A percentile compares a stretch with the other conserved stretches of the same genome.
Conservation (phyloP, 2,888 invertebrate species). For the Sarcophaga caerulescens region DNA sequence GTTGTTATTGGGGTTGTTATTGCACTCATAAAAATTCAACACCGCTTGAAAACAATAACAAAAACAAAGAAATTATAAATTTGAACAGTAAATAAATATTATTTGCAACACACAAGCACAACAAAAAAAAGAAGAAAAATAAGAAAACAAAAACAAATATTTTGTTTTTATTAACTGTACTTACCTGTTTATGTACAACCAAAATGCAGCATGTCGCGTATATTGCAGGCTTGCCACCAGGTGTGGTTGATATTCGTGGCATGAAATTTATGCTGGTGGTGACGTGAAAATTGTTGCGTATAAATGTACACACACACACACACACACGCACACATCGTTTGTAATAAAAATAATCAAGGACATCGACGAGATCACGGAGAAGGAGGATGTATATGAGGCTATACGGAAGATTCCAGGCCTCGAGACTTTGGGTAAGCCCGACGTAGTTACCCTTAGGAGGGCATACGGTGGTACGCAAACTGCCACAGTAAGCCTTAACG, state of each 20-base stretch:
- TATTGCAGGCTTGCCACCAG: slow-evolving; percentile 18
- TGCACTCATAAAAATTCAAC: slow-evolving; percentile 40
- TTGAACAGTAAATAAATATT: slow-evolving; percentile 69
- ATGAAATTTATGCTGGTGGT: background rate
- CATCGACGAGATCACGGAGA: too few relatives aligned
- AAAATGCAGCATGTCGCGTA: background rate
- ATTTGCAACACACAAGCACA: slow-evolving; percentile 5
- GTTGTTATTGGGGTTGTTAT: background rate
- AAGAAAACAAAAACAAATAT: background rate
- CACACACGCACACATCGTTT: slow-evolving; percentile 52
- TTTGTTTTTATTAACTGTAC: slow-evolving; percentile 7
- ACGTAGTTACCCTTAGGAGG: too few relatives aligned
- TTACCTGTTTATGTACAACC: slow-evolving; percentile 6
- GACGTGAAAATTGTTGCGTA: background rate
- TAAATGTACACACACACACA: background rate
- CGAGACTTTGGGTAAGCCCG: too few relatives aligned
- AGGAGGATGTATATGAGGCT: too few relatives aligned
- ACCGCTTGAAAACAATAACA: slow-evolving; percentile 1
- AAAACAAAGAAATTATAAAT: slow-evolving; percentile 68
- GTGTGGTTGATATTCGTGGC: background rate
- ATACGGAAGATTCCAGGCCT: too few relatives aligned
- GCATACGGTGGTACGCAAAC: too few relatives aligned
- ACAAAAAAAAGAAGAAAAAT: too few relatives aligned
- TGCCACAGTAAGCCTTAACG: too few relatives aligned
- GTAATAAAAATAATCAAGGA: slow-evolving; percentile 73